Base-by-base conservation (phyloP, 2,888 invertebrate species). In the Osmoderma eremita region DNA sequence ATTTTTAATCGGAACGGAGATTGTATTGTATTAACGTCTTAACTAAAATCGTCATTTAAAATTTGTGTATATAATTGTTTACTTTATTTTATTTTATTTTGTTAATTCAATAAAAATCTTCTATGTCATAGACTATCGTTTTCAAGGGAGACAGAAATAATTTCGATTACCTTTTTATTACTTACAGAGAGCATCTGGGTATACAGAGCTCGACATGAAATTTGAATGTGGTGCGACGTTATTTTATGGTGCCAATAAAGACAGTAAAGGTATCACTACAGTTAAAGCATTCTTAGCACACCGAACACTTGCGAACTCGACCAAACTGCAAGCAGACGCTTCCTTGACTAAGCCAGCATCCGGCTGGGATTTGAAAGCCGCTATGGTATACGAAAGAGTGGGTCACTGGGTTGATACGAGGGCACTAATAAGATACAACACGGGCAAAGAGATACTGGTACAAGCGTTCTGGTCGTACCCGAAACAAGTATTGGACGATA, bases 141-240 rank as follows among this genome's bases (percentile, higher is more conserved):
- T n/a, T n/a, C n/a, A n/a, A n/a, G n/a, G n/a, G n/a, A n/a, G n/a
- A n/a, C n/a, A n/a, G 6, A 30, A 30, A 30, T 2, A 30, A 30
- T 8, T 30, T 30, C 6, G 8, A 50, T 24, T 3, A 13, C 8
- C 12, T 10, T 2, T 50, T 50, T 24, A 50, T 20, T 13, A 30
- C 39, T 51, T 67, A 63, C 83, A 93, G 83, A 89, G 88, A 81
- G 87, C 91, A 1, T 86, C 89, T 74, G 90, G 87, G 13, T 93
- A 92, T 73, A 81, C 90, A 0, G 93, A 94, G 76, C 82, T 90
- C 17, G 86, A 87, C n/a, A 82, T 91, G 45, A 45, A 36, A 68
- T 76, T 78, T 20, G 76, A 78, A 17, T 76, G 75, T 30, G 79
- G 85, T 0, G 0, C 68, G 5, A 50, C 36, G 15, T 48, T 67